These are phyloP conservation scores for Rhamnusium bicolor DNA, from an alignment of 2,888 invertebrate genomes.

Conservation along the genomic window DNA sequence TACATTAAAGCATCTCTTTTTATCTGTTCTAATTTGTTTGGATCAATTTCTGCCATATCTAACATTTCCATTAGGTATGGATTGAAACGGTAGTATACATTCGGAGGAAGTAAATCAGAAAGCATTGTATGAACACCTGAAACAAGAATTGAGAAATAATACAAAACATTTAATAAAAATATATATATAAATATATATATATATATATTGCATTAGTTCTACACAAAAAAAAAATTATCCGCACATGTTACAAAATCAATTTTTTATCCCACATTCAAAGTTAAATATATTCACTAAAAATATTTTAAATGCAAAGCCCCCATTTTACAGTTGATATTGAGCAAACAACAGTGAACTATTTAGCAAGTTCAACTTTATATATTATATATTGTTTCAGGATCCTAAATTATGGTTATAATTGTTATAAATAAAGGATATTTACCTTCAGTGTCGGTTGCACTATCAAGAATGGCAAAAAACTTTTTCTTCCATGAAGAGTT, in stretches of 20 bases:
- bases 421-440: slow-evolving; percentile 44
- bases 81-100: slow-evolving; percentile 88
- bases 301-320: no score
- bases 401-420: background rate
- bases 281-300: no score
- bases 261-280: no score
- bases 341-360: no score
- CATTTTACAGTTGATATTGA: no score
- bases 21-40: slow-evolving; percentile 80
- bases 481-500: slow-evolving; percentile 83
- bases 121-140: slow-evolving; percentile 84
- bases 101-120: slow-evolving; percentile 82
- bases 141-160: slow-evolving; percentile 45
- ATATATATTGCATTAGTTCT: no score
- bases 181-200: no score
- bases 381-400: background rate
- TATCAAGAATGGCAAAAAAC: slow-evolving; percentile 86
- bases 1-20: slow-evolving; percentile 86
- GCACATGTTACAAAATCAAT: no score
- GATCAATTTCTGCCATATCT: slow-evolving; percentile 85
- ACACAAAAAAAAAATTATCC: no score
- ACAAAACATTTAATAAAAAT: slow-evolving; percentile 14
- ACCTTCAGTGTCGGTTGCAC: slow-evolving; percentile 92
- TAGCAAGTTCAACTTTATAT: background rate
- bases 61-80: slow-evolving; percentile 88